Conservation (phyloP, 2,797 vertebrate species). For the Smutsia temminckii region DNA sequence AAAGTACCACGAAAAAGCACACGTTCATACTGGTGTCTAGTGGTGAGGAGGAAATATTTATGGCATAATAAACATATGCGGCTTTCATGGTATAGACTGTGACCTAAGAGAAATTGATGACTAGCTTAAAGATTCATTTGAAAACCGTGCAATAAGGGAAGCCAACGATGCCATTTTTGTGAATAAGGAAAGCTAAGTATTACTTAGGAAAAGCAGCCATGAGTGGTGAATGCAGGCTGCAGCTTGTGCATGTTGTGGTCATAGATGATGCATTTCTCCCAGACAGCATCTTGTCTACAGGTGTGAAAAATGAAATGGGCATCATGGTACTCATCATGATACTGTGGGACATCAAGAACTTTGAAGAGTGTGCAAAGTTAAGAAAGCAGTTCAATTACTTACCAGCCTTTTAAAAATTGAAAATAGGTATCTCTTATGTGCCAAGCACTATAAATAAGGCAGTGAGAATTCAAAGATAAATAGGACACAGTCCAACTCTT, state of each 20-base stretch:
- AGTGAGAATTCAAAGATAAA: background rate
- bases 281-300: background rate
- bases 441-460: background rate
- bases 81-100: background rate
- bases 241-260: background rate
- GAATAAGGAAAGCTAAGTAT: background rate
- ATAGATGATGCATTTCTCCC: background rate
- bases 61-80: background rate
- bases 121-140: background rate
- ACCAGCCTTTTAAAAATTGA: background rate
- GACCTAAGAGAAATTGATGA: background rate
- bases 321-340: background rate
- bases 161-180: background rate
- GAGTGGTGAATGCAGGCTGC: background rate
- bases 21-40: background rate
- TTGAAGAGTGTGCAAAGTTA: background rate
- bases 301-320: background rate
- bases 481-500: background rate
- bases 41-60: background rate
- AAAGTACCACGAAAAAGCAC: background rate
- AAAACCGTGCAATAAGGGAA: background rate
- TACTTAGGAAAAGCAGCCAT: background rate
- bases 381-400: background rate
- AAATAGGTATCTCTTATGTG: background rate
- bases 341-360: background rate